These are phyloP conservation scores for Nerophis lumbriciformis DNA, from an alignment of 2,113 vertebrate genomes.

Conservation along the genomic window DNA sequence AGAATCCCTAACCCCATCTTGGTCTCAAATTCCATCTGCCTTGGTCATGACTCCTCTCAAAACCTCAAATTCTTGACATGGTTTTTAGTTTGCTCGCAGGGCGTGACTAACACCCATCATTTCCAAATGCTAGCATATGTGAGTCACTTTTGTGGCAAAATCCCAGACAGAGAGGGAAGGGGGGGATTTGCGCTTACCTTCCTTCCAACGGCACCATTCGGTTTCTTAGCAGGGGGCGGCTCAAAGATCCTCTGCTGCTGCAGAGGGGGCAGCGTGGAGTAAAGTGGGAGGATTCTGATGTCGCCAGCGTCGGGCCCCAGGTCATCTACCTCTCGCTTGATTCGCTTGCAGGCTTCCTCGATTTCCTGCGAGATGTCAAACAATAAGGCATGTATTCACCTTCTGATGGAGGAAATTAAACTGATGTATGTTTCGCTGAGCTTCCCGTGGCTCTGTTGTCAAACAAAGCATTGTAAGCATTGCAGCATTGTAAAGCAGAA, in stretches of 20 bases:
- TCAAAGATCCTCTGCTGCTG: constrained; percentile 98
- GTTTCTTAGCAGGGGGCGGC: constrained; percentile 90
- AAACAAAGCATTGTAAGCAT: constrained; percentile 67
- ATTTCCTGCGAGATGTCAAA: constrained; percentile 79
- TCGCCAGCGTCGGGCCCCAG: constrained; percentile 96
- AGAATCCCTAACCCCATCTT: no score
- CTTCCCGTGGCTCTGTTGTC: constrained; percentile 68
- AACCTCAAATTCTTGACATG: no score
- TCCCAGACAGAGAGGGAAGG: neutral
- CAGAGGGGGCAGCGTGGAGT: constrained; percentile 95
- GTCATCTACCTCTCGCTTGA: constrained; percentile 96
- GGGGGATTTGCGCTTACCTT: constrained; percentile 79
- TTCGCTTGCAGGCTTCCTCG: constrained; percentile 97
- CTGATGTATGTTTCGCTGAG: constrained; percentile 11
- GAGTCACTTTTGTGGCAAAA: constrained; percentile 71
- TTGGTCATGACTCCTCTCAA: no score
- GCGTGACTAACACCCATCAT: constrained; percentile 67
- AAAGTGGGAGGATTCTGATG: constrained; percentile 98
- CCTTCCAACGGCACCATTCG: constrained; percentile 93
- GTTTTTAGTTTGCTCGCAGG: constrained; percentile 33
- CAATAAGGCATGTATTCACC: constrained; percentile 5
- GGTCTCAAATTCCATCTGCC: no score
- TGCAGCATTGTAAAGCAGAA: constrained; percentile 61
- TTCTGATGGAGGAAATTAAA: neutral
- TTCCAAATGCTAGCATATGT: constrained; percentile 73